phyloP scores from a whole-genome alignment of 2,113 vertebrate genomes.

The Podarcis muralis region DNA sequence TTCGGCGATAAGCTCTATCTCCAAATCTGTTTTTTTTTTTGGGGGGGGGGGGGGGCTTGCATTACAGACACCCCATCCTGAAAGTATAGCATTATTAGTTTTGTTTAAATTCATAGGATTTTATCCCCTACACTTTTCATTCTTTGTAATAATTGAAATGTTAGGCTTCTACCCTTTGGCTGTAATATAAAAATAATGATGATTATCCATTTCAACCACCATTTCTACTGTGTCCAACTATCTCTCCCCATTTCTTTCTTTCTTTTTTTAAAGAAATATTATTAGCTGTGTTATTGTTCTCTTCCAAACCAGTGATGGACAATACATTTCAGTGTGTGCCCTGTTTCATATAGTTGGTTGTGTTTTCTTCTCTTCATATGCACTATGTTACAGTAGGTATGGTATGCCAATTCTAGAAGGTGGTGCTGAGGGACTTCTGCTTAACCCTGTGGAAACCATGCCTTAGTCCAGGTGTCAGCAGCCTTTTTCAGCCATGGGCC shows the following conservation, averaged over 20 bases:
- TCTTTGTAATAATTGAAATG: neutral
- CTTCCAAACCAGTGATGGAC: conserved; percentile 28
- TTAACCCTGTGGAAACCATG: neutral
- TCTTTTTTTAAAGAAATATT: neutral
- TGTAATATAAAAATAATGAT: neutral
- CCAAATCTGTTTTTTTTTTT: neutral
- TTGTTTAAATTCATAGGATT: neutral
- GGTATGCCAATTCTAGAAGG: neutral
- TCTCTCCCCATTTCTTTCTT: conserved; percentile 16
- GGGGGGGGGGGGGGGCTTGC: neutral
- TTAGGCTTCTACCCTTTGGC: neutral
- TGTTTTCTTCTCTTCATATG: neutral
- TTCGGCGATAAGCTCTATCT: neutral
- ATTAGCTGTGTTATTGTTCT: conserved; percentile 28
- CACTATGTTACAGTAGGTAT: neutral
- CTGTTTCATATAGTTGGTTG: neutral
- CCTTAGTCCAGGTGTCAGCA: neutral
- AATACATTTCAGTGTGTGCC: neutral
- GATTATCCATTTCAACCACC: neutral
- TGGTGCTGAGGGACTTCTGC: neutral
- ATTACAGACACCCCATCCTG: too few relatives aligned
- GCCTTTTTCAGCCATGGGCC: too few relatives aligned
- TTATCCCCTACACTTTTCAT: neutral
- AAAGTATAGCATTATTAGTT: neutral
- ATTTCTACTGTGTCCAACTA: neutral